Evolutionary conservation across 2,888 invertebrate genomes (phyloP).

Genomic region (Hyposoter didymator): DNA sequence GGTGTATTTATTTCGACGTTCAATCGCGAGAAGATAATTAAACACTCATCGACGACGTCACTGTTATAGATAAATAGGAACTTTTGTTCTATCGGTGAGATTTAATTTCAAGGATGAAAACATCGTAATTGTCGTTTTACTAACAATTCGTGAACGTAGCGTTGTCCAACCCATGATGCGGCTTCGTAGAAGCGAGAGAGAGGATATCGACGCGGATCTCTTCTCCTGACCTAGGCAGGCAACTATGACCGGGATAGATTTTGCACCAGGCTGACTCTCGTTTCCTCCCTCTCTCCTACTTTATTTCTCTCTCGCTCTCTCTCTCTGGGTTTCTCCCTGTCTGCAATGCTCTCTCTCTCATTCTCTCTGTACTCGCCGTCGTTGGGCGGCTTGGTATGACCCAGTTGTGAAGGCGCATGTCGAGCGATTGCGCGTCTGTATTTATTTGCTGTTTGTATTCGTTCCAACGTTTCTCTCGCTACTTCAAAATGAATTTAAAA

Average conservation of each 20-base stretch:
- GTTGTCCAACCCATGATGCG: constrained; percentile 86
- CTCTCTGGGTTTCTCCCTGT: constrained; percentile 44
- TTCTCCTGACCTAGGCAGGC: constrained; percentile 72
- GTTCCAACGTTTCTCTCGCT: constrained; percentile 47
- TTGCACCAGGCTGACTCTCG: constrained; percentile 66
- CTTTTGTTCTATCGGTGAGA: constrained; percentile 2
- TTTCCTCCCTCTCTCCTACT: constrained; percentile 8
- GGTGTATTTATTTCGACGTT: constrained; percentile 3
- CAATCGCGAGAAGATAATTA: not conserved
- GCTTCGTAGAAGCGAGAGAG: constrained; percentile 45
- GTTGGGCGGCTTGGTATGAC: constrained; percentile 76
- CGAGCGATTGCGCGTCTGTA: constrained; percentile 78
- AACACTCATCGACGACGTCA: constrained; percentile 19
- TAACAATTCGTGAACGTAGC: constrained; percentile 86
- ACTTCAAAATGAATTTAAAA: constrained; percentile 31
- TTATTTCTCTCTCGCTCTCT: constrained; percentile 29
- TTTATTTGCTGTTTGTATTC: constrained; percentile 75
- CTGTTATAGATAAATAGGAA: not conserved
- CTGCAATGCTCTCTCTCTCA: constrained; percentile 19
- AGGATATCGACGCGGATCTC: constrained; percentile 70
- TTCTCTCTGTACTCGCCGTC: constrained; percentile 53
- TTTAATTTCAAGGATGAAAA: not conserved
- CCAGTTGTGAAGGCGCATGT: constrained; percentile 83
- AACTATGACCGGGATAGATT: constrained; percentile 72
- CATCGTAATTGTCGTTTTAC: constrained; percentile 74